Evolutionary conservation across 1,140 invertebrate species (phyloP), one percentile per base, ranked within the genome.

Genomic region (Hyposmocoma kahamanoa): DNA sequence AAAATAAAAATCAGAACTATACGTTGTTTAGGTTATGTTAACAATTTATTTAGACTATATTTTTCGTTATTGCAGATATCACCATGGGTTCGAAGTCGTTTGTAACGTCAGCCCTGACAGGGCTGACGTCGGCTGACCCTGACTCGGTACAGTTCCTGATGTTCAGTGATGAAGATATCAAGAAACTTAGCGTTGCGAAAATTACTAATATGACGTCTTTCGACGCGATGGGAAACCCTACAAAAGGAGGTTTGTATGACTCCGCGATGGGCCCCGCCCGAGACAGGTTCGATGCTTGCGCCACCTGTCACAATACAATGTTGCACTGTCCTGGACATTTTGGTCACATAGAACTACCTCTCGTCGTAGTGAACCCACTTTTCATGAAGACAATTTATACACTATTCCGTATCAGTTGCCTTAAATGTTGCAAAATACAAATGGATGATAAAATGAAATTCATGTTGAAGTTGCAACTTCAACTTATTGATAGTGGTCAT

Each of bases 271-370:
- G 93, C 3, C 90, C 92, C 2, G 53, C 88, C 2, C 84, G 85
- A 32, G 88, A 89, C 1, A 86, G 84, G 53, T 87, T 89, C 69
- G 92, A 95, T 49, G 84, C 90, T 5, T 99, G 98, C 86, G 80
- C 81, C 9, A 98, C 97, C 11, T 99, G 98, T 84, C 88, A 89
- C 4, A 89, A 92, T 50, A 89, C 84, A 53, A 67, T 88, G n/a
- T 59, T 86, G 9, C 86, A 91, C 49, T 99, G 98, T 84, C 90
- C 92, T 0, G 98, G 98, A 2, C 98, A 99, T 85, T 93, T 97
- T 87, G 98, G 98, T 0, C 95, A 98, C 68, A 98, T 99, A 52
- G 92, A 93, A 50, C 84, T 99, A n/a, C 95, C 96, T 2, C 78
- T 98, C 2, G 91, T 95, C 5, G 93, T 97, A 0, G 92, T 96